Base-by-base conservation (phyloP, 2,113 vertebrate genomes). In the Muntiacus reevesi region DNA sequence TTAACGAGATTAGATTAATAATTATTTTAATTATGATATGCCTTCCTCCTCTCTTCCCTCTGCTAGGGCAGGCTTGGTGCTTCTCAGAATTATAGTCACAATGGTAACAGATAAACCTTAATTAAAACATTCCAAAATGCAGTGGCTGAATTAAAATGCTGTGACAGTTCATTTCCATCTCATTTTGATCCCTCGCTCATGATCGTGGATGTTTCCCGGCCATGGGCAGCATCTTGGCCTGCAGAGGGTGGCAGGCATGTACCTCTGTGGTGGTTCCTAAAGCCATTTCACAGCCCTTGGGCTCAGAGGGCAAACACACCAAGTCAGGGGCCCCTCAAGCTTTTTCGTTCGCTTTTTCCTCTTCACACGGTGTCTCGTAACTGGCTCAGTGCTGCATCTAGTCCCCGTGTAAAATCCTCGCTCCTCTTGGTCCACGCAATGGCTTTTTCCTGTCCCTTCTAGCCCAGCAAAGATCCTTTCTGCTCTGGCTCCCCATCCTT, bases 61-160 rank as follows among this genome's bases (percentile, higher is more conserved):
- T 97, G 71, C 95, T 55, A 82, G 91, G 89, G 96, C 89, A 84
- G 87, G 82, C 90, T 97, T 92, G 84, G 96, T 21, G 4, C 94
- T 55, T 92, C 95, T 89, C 67, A 62, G 95, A 92, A 94, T 97
- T 96, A 87, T 2, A 97, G 97, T 95, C 91, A 95, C 92, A 97
- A 94, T 76, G 94, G 96, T 98, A 97, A 95, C 83, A 96, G 93
- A 96, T 96, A 97, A 97, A 95, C 95, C 94, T 98, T 98, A 98
- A 98, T 98, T 96, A 98, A 98, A 97, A 97, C 89, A 94, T 97
- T 91, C 89, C 36, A 16, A 84, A 97, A 83, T 64, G 96, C 94
- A 97, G 96, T 87, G 86, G 93, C 83, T 95, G 94, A 93, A 95
- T 98, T 93, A 96, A 97, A 97, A 90, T 88, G 91, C 97, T 82